Evolutionary conservation across 2,797 vertebrate species (phyloP).

Genomic region (Lophius americanus): DNA sequence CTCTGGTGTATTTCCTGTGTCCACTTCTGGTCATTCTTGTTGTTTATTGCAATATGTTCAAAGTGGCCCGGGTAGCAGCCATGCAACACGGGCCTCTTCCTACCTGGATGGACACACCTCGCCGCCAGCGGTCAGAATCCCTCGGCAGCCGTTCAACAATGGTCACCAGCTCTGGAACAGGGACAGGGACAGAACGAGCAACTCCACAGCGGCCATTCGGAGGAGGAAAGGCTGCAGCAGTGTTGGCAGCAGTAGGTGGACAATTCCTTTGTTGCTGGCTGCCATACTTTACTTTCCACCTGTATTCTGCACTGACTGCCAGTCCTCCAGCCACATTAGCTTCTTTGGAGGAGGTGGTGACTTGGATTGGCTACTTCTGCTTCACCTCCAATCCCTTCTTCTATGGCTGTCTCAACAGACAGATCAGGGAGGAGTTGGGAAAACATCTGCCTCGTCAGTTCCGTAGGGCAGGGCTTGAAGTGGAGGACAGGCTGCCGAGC

Average conservation of each 20-base stretch:
- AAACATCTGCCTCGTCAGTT: conserved; percentile 93
- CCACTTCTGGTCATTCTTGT: conserved; percentile 94
- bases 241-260: conserved; percentile 92
- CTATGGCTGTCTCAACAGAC: conserved; percentile 96
- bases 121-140: conserved; percentile 89
- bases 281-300: conserved; percentile 97
- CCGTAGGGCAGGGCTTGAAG: conserved; percentile 82
- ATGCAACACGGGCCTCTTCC: conserved; percentile 95
- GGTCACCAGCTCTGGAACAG: conserved; percentile 87
- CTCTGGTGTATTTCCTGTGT: conserved; percentile 92
- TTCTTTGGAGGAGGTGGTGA: conserved; percentile 92
- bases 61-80: conserved; percentile 95
- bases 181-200: conserved; percentile 83
- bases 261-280: conserved; percentile 98
- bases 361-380: conserved; percentile 98
- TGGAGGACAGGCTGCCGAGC: conserved; percentile 91
- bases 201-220: conserved; percentile 92
- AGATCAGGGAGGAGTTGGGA: conserved; percentile 94
- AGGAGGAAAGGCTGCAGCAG: conserved; percentile 93
- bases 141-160: conserved; percentile 96
- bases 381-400: conserved; percentile 99
- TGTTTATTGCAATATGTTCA: conserved; percentile 98
- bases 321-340: conserved; percentile 84
- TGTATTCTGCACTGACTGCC: conserved; percentile 89
- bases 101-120: conserved; percentile 95